A percentile compares a stretch with the other conserved stretches of the same genome.
Evolutionary conservation across 2,797 vertebrate species (phyloP).

Genomic region (Podargus strigoides): DNA sequence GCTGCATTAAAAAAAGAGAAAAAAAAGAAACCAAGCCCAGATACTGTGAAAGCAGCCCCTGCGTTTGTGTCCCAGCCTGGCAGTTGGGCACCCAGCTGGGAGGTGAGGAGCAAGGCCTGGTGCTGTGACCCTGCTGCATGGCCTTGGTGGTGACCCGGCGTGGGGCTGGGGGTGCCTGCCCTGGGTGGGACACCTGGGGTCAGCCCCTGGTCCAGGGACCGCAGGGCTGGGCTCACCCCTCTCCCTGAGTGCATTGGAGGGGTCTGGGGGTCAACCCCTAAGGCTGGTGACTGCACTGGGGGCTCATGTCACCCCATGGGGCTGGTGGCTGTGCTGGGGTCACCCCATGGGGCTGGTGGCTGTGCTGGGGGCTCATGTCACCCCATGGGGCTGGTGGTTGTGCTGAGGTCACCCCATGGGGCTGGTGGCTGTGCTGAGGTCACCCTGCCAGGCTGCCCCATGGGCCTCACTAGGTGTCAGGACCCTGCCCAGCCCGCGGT

Average conservation of each 20-base stretch:
- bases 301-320: rapidly evolving
- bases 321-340: not conserved
- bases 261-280: no score
- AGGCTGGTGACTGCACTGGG: not conserved
- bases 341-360: no score
- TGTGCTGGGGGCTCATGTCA: not conserved
- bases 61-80: not conserved
- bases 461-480: not conserved
- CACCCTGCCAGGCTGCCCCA: no score
- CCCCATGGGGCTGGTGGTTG: rapidly evolving
- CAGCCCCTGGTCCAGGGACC: not conserved
- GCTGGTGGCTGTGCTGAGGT: not conserved
- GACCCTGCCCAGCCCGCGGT: no score
- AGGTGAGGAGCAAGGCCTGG: not conserved
- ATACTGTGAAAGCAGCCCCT: not conserved
- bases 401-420: rapidly evolving
- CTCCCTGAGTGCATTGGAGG: not conserved
- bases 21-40: not conserved
- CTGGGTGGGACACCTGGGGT: not conserved
- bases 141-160: rapidly evolving
- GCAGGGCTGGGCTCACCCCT: not conserved
- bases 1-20: not conserved
- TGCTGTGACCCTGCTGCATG: not conserved
- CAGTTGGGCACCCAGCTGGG: no score
- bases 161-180: no score